Base-by-base conservation (phyloP, 2,113 vertebrate species). In the Notechis scutatus region DNA sequence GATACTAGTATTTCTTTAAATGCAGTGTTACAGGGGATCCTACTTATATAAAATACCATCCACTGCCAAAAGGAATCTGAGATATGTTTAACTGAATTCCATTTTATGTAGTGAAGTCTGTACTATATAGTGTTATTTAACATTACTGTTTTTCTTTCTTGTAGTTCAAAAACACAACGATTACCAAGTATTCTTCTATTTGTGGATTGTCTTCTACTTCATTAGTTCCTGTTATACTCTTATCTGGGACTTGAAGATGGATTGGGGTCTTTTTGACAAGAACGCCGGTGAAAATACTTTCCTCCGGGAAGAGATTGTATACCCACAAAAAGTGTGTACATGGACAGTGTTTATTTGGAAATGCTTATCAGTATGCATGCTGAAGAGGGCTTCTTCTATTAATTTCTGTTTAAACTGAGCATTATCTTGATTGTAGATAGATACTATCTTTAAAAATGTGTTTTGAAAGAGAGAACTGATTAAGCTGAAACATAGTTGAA, bases 221-320 rank as follows among this genome's bases (percentile, higher is more conserved):
- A 97, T 99, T 98, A 99, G 99, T 97, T 99, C 99, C 50, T 98
- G 98, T 93, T 99, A 99, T 95, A 99, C 99, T 1, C 99, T 99
- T 85, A 99, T 99, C 96, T 99, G 99, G 99, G 99, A 99, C 96
- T 98, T 99, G 95, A 99, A 99, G 96, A 99, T 99, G 99, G 99
- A 99, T 97, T 99, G 99, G 99, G 99, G 99, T 89, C 98, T 99
- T 96, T 99, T 99, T 95, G 99, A 99, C 97, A 98, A 98, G 52
- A 99, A 99, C 45, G 99, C 99, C 18, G 99, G 99, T 94, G 99
- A 99, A 96, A 99, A 99, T 95, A 99, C 98, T 93, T 99, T 99
- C 96, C 98, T 99, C 94, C 98, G 99, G 90, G 99, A 99, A 97
- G 99, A 99, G 96, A 99, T 99, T 24, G 99, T 99, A 95, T 99